phyloP scores from a whole-genome alignment of 2,888 invertebrate genomes.

The Nebria brevicollis region DNA sequence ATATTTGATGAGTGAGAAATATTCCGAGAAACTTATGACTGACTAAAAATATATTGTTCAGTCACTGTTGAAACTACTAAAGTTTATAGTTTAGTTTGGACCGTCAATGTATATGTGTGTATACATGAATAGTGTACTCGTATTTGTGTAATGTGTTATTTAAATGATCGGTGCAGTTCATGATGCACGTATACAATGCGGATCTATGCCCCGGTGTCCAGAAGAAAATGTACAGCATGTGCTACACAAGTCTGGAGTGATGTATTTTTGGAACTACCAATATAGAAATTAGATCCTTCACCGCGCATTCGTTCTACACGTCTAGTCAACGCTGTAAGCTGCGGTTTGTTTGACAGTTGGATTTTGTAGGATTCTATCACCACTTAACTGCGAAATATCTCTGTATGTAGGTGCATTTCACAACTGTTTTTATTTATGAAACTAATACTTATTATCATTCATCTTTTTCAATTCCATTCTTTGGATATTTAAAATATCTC shows the following conservation, averaged over 20 bases:
- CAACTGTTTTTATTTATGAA: too few relatives aligned
- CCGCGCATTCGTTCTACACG: neutral
- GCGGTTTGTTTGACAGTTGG: slow-evolving; percentile 25
- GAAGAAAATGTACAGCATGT: slow-evolving; percentile 28
- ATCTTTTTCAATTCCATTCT: too few relatives aligned
- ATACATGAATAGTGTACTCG: neutral
- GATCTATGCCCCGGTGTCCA: slow-evolving; percentile 14
- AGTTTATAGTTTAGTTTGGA: too few relatives aligned
- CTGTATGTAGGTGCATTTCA: too few relatives aligned
- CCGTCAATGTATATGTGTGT: neutral
- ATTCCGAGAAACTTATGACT: too few relatives aligned
- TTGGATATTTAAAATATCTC: too few relatives aligned
- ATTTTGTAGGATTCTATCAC: slow-evolving; percentile 11
- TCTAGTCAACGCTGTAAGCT: neutral
- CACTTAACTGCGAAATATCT: neutral
- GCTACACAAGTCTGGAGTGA: slow-evolving; percentile 6
- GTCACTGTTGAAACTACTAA: too few relatives aligned
- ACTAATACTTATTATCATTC: too few relatives aligned
- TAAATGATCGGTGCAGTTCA: neutral
- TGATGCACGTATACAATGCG: slow-evolving; percentile 24
- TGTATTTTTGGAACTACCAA: slow-evolving; percentile 38
- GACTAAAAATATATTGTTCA: too few relatives aligned
- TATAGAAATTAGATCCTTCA: slow-evolving; percentile 19
- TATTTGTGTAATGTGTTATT: neutral
- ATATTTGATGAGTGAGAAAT: too few relatives aligned